Base-by-base conservation (phyloP, 2,113 vertebrate species). In the Ceyx margarethae region DNA sequence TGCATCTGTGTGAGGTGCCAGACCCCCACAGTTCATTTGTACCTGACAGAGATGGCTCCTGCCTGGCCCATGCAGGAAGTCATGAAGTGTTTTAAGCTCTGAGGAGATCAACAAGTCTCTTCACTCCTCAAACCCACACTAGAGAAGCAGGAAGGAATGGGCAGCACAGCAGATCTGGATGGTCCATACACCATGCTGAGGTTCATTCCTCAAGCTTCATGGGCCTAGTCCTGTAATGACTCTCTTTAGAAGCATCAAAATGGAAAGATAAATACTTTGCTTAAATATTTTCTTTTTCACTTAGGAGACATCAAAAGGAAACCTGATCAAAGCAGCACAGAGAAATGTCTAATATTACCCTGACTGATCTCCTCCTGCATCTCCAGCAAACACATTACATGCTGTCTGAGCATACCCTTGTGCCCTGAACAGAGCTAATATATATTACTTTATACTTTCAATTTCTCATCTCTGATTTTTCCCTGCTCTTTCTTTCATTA, bases 241-340 rank as follows among this genome's bases (percentile, higher is more conserved):
- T 60, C 21, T 89, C 17, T 69, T 65, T 35, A 56, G 90, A 89
- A 90, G 45, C 9, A 89, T 51, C 19, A 93, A 93, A 87, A 89
- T 35, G 46, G 37, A 73, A 42, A 79, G 21, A 84, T 19, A 95
- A 89, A 62, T 37, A 3, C 8, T 85, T 73, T 68, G 37, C 57
- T 66, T 68, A 33, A 54, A 29, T 79, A 66, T 85, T 71, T 83
- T 65, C 14, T 33, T 57, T 33, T 62, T 66, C 6, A 83, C 48
- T 75, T 23, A 9, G 53, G 25, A 93, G 87, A 78, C 58, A 84
- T 95, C 83, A 94, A 87, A 95, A 87, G 86, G 87, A 96, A 91
- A 46, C 71, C 53, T 35, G 75, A 95, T 96, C 58, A 96, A 94
- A 96, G 92, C 85, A 84, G 71, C 56, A 85, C 11, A 81, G 78